Percentiles rank a stretch among this genome's conserved stretches.
phyloP scores from a whole-genome alignment of 2,888 invertebrate genomes.

The Rotaria macrura region DNA sequence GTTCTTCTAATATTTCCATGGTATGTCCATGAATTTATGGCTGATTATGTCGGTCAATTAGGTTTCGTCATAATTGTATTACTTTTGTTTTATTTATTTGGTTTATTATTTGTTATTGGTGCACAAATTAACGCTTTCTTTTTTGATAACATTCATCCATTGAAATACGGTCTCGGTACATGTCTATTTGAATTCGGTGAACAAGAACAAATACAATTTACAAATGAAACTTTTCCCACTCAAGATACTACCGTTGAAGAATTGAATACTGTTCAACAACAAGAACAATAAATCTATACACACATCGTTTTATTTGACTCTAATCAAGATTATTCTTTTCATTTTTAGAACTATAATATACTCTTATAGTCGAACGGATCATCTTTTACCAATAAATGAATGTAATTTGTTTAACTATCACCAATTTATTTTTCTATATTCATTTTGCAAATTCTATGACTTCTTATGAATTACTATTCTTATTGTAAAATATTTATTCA shows the following conservation, averaged over 20 bases:
- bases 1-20: not conserved
- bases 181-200: not conserved
- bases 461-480: no score
- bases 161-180: not conserved
- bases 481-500: no score
- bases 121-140: not conserved
- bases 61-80: not conserved
- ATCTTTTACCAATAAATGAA: no score
- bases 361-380: no score
- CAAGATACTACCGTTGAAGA: not conserved
- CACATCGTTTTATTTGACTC: no score
- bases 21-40: not conserved
- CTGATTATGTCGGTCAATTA: slow-evolving; percentile 4
- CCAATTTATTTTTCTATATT: no score
- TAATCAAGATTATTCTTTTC: no score
- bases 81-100: not conserved
- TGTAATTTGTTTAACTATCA: no score
- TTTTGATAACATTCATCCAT: not conserved
- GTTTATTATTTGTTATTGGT: not conserved
- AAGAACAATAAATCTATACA: no score
- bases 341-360: no score
- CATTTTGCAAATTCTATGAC: no score
- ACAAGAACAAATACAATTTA: not conserved
- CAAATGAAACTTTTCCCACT: not conserved
- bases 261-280: not conserved